These are phyloP conservation scores for Arenicola marina DNA, from an alignment of 2,888 invertebrate species.

Conservation along the genomic window DNA sequence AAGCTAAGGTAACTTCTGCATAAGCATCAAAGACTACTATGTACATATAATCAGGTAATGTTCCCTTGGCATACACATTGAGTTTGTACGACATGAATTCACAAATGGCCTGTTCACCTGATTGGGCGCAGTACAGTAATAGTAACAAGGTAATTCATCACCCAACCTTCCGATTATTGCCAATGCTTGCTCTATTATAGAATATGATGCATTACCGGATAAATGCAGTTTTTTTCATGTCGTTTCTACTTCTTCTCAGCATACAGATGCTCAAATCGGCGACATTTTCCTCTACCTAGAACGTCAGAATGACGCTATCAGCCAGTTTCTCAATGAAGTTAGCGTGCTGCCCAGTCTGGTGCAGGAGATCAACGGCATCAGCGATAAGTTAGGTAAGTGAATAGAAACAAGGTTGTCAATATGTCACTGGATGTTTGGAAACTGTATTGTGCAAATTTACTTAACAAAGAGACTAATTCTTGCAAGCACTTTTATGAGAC, in stretches of 20 bases:
- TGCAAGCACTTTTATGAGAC: no score
- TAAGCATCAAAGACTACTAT: neutral
- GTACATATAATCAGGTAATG: neutral
- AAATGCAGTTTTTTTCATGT: neutral
- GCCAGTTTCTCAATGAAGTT: neutral
- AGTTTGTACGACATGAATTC: no score
- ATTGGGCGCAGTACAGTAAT: no score
- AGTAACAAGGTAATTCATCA: neutral
- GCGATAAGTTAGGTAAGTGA: no score
- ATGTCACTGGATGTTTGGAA: no score
- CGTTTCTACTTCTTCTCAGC: neutral
- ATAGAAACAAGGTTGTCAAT: no score
- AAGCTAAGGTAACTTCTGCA: neutral
- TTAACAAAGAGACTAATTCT: no score
- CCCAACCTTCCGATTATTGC: neutral
- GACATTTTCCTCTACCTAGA: neutral
- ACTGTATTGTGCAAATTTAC: no score
- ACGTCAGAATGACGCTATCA: neutral
- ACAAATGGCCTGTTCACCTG: no score
- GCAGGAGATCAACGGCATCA: no score
- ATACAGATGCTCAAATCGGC: neutral
- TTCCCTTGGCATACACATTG: neutral
- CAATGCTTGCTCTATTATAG: neutral
- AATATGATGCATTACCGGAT: neutral
- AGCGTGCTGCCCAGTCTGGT: neutral